Conservation (phyloP, 2,113 vertebrate genomes). For the Silurus glanis region DNA sequence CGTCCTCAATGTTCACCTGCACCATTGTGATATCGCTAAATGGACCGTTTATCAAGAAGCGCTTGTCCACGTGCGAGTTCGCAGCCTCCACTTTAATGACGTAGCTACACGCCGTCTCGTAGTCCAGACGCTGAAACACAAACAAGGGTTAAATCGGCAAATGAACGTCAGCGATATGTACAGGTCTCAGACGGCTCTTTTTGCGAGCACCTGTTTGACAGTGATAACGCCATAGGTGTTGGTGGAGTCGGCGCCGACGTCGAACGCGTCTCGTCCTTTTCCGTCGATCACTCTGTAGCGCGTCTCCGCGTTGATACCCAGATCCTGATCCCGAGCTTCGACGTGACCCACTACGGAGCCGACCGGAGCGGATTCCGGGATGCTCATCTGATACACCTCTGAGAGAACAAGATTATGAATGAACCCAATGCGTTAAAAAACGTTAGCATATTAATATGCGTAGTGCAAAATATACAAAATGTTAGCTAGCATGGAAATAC, state of each 20-base stretch:
- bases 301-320: constrained; percentile 89
- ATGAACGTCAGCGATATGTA: neutral
- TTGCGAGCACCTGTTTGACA: constrained; percentile 81
- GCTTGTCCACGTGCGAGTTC: constrained; percentile 82
- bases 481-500: too few species aligned
- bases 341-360: constrained; percentile 89
- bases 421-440: neutral
- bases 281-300: constrained; percentile 91
- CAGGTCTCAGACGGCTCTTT: neutral
- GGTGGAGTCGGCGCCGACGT: constrained; percentile 86
- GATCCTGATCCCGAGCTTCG: constrained; percentile 87
- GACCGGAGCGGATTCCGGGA: constrained; percentile 81
- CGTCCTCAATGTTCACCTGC: constrained; percentile 87
- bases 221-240: constrained; percentile 89
- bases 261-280: constrained; percentile 86
- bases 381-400: constrained; percentile 95
- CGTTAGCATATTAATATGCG: too few species aligned
- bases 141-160: neutral
- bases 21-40: constrained; percentile 89
- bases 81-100: constrained; percentile 91
- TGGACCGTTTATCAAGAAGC: constrained; percentile 77
- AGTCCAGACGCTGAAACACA: constrained; percentile 80
- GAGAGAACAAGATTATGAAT: neutral
- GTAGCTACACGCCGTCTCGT: constrained; percentile 88
- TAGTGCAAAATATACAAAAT: too few species aligned